Percentiles rank a stretch among this genome's conserved stretches.
These are phyloP conservation scores for Lophura nycthemera DNA, from an alignment of 2,113 vertebrate genomes.

Conservation along the genomic window DNA sequence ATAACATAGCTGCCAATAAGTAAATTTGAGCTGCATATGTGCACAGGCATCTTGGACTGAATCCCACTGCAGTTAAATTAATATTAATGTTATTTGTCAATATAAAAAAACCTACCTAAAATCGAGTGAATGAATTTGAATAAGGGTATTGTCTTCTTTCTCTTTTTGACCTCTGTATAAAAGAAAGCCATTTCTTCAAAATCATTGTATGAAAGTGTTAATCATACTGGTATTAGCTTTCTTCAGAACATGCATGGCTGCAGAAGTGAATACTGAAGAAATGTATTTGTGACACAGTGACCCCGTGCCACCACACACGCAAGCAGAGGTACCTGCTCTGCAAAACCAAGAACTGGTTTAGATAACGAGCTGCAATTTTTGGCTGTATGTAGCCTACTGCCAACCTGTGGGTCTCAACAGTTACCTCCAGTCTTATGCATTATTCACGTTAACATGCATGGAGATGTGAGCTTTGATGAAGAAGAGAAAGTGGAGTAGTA, in stretches of 20 bases:
- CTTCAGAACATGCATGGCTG: neutral
- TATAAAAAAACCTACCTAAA: neutral
- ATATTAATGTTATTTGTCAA: neutral
- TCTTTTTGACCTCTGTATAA: neutral
- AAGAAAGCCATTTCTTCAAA: neutral
- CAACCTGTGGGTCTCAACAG: fast-evolving
- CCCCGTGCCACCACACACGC: neutral
- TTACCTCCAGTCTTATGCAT: neutral
- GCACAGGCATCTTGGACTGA: neutral
- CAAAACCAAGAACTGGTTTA: neutral
- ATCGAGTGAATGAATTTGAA: neutral
- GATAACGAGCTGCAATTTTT: neutral
- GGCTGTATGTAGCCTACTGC: neutral
- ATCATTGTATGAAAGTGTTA: neutral
- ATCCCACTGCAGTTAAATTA: neutral
- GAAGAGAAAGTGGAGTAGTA: neutral
- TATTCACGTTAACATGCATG: neutral
- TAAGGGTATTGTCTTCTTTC: fast-evolving
- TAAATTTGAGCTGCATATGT: neutral
- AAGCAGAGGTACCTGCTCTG: neutral
- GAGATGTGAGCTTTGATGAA: neutral
- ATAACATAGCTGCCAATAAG: neutral
- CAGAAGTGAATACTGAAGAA: neutral
- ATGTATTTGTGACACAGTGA: neutral
- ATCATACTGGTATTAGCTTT: neutral